Evolutionary conservation across 2,113 vertebrate genomes (phyloP).

Genomic region (Calidris pygmaea): DNA sequence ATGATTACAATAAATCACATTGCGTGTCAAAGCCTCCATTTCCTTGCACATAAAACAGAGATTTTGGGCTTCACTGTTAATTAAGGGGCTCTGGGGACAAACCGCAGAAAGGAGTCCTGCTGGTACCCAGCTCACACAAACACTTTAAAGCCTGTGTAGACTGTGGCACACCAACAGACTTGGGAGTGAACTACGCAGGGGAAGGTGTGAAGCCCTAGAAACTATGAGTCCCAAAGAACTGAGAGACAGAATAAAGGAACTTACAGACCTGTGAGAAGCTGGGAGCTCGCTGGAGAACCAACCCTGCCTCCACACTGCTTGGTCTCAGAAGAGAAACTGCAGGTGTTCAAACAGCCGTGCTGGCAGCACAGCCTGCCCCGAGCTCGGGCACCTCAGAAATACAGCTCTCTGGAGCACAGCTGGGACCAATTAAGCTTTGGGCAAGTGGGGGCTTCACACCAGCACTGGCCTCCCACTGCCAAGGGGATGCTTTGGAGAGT

Average conservation of each 20-base stretch:
- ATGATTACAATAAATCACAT: neutral
- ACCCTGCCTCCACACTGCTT: accelerated
- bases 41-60: neutral
- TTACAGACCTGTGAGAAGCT: neutral
- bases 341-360: neutral
- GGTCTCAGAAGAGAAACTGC: neutral
- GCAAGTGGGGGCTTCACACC: neutral
- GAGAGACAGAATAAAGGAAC: neutral
- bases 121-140: neutral
- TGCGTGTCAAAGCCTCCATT: neutral
- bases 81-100: neutral
- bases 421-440: neutral
- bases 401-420: neutral
- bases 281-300: neutral
- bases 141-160: neutral
- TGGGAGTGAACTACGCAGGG: neutral
- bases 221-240: neutral
- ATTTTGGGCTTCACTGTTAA: neutral
- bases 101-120: neutral
- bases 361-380: neutral
- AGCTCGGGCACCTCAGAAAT: neutral
- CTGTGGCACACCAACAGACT: neutral
- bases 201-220: neutral
- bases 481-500: neutral
- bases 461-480: neutral